Percentiles rank a stretch among this genome's conserved stretches.
These are phyloP conservation scores for Tragelaphus strepsiceros DNA, from an alignment of 2,113 vertebrate species.

Conservation along the genomic window DNA sequence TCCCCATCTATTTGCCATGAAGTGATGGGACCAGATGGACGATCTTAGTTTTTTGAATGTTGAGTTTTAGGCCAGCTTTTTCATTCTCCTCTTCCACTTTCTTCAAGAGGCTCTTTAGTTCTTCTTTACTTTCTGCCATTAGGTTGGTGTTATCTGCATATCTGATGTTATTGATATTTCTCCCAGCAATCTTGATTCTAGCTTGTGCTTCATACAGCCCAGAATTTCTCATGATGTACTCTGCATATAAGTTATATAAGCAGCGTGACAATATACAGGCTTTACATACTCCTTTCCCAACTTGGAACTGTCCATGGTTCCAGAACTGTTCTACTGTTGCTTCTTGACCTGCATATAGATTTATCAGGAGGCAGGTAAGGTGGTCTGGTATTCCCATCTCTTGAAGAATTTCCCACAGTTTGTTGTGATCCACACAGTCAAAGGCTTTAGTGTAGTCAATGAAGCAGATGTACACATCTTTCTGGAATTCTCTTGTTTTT, in stretches of 20 bases:
- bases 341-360: not conserved
- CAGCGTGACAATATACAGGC: not conserved
- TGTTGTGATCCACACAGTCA: not conserved
- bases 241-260: not conserved
- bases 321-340: not conserved
- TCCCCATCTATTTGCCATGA: not conserved
- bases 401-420: not conserved
- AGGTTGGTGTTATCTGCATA: not conserved
- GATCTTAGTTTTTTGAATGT: not conserved
- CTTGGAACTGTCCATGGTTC: not conserved
- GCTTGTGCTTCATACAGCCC: not conserved
- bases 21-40: not conserved
- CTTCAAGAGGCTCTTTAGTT: not conserved
- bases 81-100: not conserved
- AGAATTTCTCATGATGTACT: not conserved
- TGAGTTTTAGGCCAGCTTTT: not conserved
- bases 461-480: not conserved
- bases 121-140: not conserved
- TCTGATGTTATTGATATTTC: not conserved
- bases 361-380: not conserved
- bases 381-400: not conserved
- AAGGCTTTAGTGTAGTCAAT: not conserved
- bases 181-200: not conserved
- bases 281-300: not conserved
- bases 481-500: not conserved